Conservation (phyloP, 2,113 vertebrate species). For the Ophthalmotilapia sp. region DNA sequence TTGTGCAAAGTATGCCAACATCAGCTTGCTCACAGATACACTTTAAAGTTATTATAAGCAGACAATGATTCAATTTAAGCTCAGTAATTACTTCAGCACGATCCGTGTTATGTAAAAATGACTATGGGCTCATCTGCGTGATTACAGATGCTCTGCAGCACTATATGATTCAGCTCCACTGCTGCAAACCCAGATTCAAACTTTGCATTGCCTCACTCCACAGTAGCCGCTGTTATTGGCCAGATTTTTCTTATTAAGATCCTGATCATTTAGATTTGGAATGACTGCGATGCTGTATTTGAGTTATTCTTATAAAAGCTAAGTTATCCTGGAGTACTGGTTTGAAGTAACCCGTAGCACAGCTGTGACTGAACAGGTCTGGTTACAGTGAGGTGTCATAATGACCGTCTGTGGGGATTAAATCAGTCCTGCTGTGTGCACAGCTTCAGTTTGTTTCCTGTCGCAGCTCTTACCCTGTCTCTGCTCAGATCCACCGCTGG, state of each 20-base stretch:
- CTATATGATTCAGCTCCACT: neutral
- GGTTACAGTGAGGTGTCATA: neutral
- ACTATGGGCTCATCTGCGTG: neutral
- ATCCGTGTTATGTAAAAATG: neutral
- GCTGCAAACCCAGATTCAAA: neutral
- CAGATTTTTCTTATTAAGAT: neutral
- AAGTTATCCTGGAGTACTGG: neutral
- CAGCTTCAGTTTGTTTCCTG: neutral
- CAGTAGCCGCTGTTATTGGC: neutral
- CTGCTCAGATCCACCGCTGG: conserved; percentile 37
- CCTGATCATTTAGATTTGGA: neutral
- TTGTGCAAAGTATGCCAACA: neutral
- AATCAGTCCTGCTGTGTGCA: neutral
- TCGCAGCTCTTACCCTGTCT: conserved; percentile 59
- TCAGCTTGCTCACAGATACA: neutral
- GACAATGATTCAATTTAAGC: neutral
- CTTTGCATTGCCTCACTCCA: neutral
- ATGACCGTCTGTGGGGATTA: neutral
- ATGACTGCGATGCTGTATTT: neutral
- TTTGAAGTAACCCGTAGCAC: neutral
- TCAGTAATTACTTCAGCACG: neutral
- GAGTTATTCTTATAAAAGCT: neutral
- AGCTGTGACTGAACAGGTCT: neutral
- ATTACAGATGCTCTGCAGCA: neutral
- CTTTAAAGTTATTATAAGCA: neutral